Base-by-base conservation (phyloP, 2,113 vertebrate species). In the Pavo muticus region DNA sequence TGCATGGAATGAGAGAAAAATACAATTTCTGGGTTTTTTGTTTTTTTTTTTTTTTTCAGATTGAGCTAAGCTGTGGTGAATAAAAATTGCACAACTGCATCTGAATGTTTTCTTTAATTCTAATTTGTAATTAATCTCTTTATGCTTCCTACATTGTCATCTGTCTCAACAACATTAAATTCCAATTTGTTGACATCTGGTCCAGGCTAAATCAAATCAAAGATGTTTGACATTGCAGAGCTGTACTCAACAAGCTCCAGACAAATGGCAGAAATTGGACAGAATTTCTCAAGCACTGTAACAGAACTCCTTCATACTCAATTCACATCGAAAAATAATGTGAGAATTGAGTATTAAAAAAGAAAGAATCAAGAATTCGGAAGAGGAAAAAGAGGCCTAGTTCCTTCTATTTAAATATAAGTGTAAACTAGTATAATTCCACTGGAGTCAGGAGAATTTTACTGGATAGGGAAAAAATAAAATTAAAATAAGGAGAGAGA, bases 131-230 rank as follows among this genome's bases (percentile, higher is more conserved):
- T 91, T 52, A 96, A 96, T 91, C 71, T 65, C n/a, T 94, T 91
- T 95, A 61, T 95, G 65, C 87, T 98, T 97, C 95, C 96, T 95
- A 92, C 92, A 4, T 91, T 97, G 88, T 97, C 91, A 90, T 97
- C 88, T 91, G 73, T 95, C 90, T 97, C 93, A 97, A 95, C 63
- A 94, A 95, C 73, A 94, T 97, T 96, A 96, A 68, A 56, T 88
- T 94, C 88, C 83, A 97, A 95, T 97, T 97, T 97, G 90, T 95
- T 95, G 90, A 94, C 94, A 97, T 97, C 94, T 96, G 96, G 93
- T 91, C 73, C 73, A 76, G 54, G 75, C 80, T 79, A 98, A 97
- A 97, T 97, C 92, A 87, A 97, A 96, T 97, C 94, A 97, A 90
- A 92, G 91, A 89, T 7, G 19, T 93, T 95, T 97, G 90, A 93